Percentiles rank a stretch among this genome's conserved stretches.
These are phyloP conservation scores for Garra rufa DNA, from an alignment of 2,113 vertebrate genomes.

Conservation along the genomic window DNA sequence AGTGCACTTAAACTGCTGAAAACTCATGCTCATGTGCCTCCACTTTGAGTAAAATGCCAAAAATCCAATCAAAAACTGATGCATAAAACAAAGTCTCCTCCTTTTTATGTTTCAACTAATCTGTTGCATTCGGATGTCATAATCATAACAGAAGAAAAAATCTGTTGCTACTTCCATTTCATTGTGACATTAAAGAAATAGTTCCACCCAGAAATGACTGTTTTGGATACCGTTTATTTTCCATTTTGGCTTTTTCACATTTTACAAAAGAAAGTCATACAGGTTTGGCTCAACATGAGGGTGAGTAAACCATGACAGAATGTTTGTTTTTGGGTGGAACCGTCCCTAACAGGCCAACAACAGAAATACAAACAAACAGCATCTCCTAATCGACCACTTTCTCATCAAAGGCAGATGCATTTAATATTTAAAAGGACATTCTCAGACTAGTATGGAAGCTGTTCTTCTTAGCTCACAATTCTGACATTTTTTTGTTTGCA, in stretches of 20 bases:
- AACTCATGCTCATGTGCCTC: background rate
- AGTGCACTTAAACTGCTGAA: background rate
- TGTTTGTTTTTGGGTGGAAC: background rate
- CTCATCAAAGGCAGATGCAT: background rate
- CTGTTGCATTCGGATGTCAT: background rate
- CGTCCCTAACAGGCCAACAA: background rate
- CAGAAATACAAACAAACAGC: background rate
- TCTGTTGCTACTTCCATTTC: background rate
- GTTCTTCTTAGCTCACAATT: too few species aligned
- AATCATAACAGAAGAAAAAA: background rate
- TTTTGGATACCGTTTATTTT: background rate
- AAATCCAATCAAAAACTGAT: background rate
- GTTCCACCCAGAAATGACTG: background rate
- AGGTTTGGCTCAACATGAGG: background rate
- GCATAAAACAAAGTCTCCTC: background rate
- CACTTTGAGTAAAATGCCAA: background rate
- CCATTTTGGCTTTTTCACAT: background rate
- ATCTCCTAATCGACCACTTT: background rate
- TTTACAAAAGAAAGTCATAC: background rate
- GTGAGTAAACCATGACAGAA: background rate
- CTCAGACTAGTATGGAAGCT: background rate
- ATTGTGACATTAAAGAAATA: background rate
- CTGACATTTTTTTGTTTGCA: too few species aligned
- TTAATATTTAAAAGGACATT: background rate
- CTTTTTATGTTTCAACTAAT: background rate